phyloP scores from a whole-genome alignment of 2,797 vertebrate genomes.

The Scomberomorus guttatus region DNA sequence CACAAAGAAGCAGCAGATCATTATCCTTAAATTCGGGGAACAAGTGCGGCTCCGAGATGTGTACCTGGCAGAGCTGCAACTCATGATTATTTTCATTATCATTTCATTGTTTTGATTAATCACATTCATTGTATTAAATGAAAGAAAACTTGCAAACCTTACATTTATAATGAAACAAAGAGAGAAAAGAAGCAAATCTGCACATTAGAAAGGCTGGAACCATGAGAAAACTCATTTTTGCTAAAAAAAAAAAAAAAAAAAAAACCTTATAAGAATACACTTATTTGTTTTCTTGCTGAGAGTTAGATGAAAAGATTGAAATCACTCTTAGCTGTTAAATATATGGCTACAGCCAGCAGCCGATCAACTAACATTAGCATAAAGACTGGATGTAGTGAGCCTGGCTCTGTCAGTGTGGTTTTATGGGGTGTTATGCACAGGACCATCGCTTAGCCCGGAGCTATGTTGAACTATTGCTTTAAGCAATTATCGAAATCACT shows the following conservation, averaged over 20 bases:
- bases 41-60: not conserved
- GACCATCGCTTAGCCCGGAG: no score
- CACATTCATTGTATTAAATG: not conserved
- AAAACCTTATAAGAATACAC: no score
- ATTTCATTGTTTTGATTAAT: not conserved
- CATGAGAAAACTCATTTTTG: no score
- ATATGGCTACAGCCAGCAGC: no score
- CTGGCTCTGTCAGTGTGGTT: no score
- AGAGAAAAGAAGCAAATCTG: not conserved
- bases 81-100: not conserved
- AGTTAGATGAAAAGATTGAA: no score
- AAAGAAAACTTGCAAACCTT: not conserved
- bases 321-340: no score
- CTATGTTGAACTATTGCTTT: not conserved
- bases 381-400: no score
- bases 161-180: not conserved
- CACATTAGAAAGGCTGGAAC: not conserved
- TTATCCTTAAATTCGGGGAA: slow-evolving; percentile 18
- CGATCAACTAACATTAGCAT: no score
- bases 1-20: slow-evolving; percentile 10
- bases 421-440: no score
- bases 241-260: no score
- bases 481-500: not conserved
- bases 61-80: not conserved
- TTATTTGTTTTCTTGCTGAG: no score